Conservation (phyloP, 2,113 vertebrate species). For the Ploceus nigricollis region DNA sequence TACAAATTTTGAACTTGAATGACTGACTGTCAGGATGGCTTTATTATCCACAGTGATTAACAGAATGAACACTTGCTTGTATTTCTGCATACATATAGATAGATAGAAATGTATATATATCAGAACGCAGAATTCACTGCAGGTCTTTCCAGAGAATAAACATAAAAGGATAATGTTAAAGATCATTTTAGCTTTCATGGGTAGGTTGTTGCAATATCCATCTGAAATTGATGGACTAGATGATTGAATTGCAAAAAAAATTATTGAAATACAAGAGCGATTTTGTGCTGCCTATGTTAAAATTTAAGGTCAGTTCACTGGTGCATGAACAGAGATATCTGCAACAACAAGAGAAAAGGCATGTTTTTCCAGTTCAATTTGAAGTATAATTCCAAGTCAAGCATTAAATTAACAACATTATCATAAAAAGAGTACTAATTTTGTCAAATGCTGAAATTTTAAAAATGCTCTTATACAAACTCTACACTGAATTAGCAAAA, state of each 20-base stretch:
- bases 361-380: conserved; percentile 73
- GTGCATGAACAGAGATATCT: conserved; percentile 50
- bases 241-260: conserved; percentile 58
- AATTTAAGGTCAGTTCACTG: conserved; percentile 61
- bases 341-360: conserved; percentile 44
- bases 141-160: conserved; percentile 26
- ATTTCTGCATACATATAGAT: neutral
- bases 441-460: conserved; percentile 34
- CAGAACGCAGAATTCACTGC: neutral
- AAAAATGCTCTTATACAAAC: conserved; percentile 47
- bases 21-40: neutral
- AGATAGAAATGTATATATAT: neutral
- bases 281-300: conserved; percentile 55
- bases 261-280: conserved; percentile 5
- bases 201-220: conserved; percentile 43
- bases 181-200: conserved; percentile 20
- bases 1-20: neutral
- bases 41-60: neutral
- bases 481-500: neutral
- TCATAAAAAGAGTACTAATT: conserved; percentile 74
- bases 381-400: conserved; percentile 80
- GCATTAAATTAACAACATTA: conserved; percentile 81
- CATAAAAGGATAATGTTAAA: conserved; percentile 33
- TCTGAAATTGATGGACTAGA: conserved; percentile 52
- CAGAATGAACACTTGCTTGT: neutral